A percentile compares a stretch with the other conserved stretches of the same genome.
Conservation (phyloP, 2,888 invertebrate species). For the Spisula solida region DNA sequence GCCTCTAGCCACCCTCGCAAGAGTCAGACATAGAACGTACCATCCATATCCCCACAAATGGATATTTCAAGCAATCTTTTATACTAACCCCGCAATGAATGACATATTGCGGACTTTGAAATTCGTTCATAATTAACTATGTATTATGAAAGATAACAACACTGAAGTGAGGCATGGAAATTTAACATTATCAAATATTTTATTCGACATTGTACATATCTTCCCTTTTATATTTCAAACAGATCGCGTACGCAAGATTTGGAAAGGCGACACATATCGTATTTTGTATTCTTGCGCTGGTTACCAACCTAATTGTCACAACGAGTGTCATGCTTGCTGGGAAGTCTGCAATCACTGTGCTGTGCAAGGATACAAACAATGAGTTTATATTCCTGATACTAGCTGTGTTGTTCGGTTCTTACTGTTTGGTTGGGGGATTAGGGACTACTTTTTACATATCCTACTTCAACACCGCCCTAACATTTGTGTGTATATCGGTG, state of each 20-base stretch:
- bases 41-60: too few relatives aligned
- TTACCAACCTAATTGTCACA: constrained; percentile 80
- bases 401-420: constrained; percentile 80
- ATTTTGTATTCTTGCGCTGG: constrained; percentile 80
- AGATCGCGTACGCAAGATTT: constrained; percentile 82
- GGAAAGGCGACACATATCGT: constrained; percentile 80
- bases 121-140: too few relatives aligned
- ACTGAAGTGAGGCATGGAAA: too few relatives aligned
- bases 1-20: too few relatives aligned
- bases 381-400: constrained; percentile 77
- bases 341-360: constrained; percentile 75
- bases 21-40: too few relatives aligned
- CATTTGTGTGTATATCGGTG: constrained; percentile 77
- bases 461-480: constrained; percentile 83
- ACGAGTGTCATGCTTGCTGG: constrained; percentile 79
- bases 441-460: constrained; percentile 85
- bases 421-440: constrained; percentile 81
- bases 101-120: too few relatives aligned
- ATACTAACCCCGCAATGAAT: too few relatives aligned
- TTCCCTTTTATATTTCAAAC: constrained; percentile 30
- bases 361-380: constrained; percentile 79
- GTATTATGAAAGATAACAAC: too few relatives aligned
- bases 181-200: too few relatives aligned
- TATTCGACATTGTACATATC: too few relatives aligned
- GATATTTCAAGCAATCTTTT: too few relatives aligned